Conservation (phyloP, 2,113 vertebrate species). For the Aegotheles bennettii region DNA sequence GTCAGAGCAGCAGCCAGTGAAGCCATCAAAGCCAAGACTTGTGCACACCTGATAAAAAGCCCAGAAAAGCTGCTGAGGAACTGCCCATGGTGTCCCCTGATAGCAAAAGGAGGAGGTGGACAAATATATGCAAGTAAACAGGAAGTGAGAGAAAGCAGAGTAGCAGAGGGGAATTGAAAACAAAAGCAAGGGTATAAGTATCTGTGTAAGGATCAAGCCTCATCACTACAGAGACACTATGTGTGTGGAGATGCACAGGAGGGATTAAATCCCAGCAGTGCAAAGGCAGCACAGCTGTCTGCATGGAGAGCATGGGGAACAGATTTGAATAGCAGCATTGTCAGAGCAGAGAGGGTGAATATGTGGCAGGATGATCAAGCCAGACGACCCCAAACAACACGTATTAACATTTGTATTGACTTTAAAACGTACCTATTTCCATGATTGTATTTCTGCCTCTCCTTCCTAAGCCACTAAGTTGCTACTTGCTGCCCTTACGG, state of each 20-base stretch:
- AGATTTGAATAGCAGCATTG: not conserved
- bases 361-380: not conserved
- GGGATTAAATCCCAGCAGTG: not conserved
- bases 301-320: not conserved
- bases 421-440: not conserved
- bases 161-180: not conserved
- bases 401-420: not conserved
- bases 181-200: not conserved
- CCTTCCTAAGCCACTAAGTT: not conserved
- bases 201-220: not conserved
- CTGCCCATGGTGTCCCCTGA: not conserved
- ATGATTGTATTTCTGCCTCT: not conserved
- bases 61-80: not conserved
- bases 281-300: not conserved
- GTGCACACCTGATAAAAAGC: not conserved
- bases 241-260: not conserved
- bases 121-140: not conserved
- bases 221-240: not conserved
- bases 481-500: not conserved
- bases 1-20: not conserved
- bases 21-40: not conserved
- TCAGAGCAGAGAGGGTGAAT: not conserved
- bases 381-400: not conserved
- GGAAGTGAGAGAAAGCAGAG: not conserved
- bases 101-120: not conserved